A percentile compares a stretch with the other conserved stretches of the same genome.
These are phyloP conservation scores for Listronotus bonariensis DNA, from an alignment of 1,140 invertebrate species.

Conservation along the genomic window DNA sequence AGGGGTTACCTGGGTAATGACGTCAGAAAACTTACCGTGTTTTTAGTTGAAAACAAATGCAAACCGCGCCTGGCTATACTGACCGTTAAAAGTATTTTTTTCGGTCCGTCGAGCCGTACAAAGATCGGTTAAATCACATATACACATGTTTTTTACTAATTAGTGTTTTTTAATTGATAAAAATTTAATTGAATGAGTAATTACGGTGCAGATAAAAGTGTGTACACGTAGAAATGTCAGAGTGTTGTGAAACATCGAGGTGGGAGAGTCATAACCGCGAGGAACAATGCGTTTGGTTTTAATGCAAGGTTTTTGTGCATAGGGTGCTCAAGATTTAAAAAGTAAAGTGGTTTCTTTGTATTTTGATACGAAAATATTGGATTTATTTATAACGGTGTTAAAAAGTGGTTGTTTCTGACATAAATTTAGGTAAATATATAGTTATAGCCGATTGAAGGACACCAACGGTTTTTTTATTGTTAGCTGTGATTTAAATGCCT, in stretches of 20 bases:
- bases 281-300: constrained; percentile 25
- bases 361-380: not conserved
- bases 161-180: constrained; percentile 6
- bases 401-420: too few species aligned
- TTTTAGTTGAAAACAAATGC: constrained; percentile 8
- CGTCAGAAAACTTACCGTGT: constrained; percentile 14
- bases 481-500: too few species aligned
- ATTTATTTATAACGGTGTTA: not conserved
- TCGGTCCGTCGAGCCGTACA: constrained; percentile 9
- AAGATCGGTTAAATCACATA: too few species aligned
- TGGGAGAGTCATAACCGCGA: constrained; percentile 17
- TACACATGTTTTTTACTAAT: not conserved
- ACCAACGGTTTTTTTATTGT: too few species aligned
- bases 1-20: constrained; percentile 6
- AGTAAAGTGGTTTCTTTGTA: not conserved
- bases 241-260: constrained; percentile 16
- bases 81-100: constrained; percentile 5
- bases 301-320: constrained; percentile 6
- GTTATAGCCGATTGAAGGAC: too few species aligned
- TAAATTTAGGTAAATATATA: too few species aligned
- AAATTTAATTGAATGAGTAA: constrained; percentile 14
- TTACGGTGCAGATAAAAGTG: constrained; percentile 23
- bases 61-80: constrained; percentile 22
- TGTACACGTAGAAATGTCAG: constrained; percentile 19
- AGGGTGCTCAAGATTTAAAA: not conserved